Evolutionary conservation across 2,113 vertebrate species (phyloP), one percentile per base, ranked within the genome.

Genomic region (Ranitomeya variabilis): DNA sequence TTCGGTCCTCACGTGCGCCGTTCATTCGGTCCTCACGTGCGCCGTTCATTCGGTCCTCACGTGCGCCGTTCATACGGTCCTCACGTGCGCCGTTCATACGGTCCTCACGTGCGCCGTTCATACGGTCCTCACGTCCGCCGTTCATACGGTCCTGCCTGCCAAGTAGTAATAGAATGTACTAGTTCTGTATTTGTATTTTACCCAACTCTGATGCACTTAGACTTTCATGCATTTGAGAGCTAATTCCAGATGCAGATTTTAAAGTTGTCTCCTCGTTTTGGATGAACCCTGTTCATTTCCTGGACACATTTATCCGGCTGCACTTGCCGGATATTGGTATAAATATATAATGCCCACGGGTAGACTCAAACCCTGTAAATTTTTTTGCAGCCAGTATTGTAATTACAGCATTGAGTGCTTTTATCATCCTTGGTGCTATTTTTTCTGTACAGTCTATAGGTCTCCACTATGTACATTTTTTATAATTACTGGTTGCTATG

Each of bases 311-410:
- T 71, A 76, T 18, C 37, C 18, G 51, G 73, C n/a, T 14, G 69
- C 16, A 10, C 0, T 18, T 45, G 73, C 73, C 73, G 51, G 18
- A 21, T 78, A 12, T n/a, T 21, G 45, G 37, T 54, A 78, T 78
- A 78, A 78, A 54, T 18, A 6, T 45, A 19, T 54, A 78, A 78
- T 6, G 18, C 51, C 19, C 62, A 67, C 21, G 23, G 66, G 60
- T 66, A 83, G 80, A 83, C 60, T 66, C 13, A n/a, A 66, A 66
- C 57, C 31, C 31, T n/a, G 57, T 31, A 81, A 60, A 59, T 26
- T 78, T 14, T 80, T 8, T 74, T 74, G 26, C 45, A 45, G 8
- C 19, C 77, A 23, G 11, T 23, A 52, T 62, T 45, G 0, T 81
- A 81, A 81, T 62, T 62, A 64, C 26, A 81, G 80, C 18, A 0